These are phyloP conservation scores for Sphenodon punctatus DNA, from an alignment of 2,797 vertebrate species.

Conservation along the genomic window DNA sequence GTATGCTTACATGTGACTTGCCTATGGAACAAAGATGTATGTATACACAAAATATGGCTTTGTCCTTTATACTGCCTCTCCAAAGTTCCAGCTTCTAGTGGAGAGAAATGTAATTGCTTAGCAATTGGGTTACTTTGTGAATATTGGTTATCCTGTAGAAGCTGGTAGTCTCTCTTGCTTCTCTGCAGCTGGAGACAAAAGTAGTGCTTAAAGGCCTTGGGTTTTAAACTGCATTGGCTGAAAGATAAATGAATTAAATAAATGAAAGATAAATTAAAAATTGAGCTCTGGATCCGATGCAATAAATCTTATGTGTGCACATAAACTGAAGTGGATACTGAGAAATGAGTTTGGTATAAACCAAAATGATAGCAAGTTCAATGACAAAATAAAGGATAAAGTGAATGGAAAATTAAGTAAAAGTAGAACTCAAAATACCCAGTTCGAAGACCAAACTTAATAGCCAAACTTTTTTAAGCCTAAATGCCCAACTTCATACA, in stretches of 20 bases:
- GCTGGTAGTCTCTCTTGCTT: neutral
- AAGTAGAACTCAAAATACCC: neutral
- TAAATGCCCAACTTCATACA: too few species aligned
- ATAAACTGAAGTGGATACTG: neutral
- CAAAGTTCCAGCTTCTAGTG: too few species aligned
- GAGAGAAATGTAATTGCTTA: neutral
- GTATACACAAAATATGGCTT: too few species aligned
- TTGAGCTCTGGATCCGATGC: neutral
- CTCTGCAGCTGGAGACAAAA: neutral
- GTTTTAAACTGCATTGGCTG: neutral
- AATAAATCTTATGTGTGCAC: neutral
- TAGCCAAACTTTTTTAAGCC: too few species aligned
- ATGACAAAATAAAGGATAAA: neutral
- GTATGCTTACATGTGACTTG: neutral
- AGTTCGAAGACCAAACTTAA: too few species aligned
- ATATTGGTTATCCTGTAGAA: too few species aligned
- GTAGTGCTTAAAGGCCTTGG: neutral
- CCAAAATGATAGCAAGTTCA: accelerated
- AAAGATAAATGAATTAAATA: neutral
- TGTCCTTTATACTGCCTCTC: too few species aligned
- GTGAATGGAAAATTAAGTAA: neutral
- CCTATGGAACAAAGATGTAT: neutral
- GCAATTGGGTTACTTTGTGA: neutral
- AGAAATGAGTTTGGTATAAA: neutral
- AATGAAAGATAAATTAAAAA: neutral